Percentiles rank a stretch among this genome's conserved stretches.
These are phyloP conservation scores for Callorhinus ursinus DNA, from an alignment of 2,113 vertebrate species.

Conservation along the genomic window DNA sequence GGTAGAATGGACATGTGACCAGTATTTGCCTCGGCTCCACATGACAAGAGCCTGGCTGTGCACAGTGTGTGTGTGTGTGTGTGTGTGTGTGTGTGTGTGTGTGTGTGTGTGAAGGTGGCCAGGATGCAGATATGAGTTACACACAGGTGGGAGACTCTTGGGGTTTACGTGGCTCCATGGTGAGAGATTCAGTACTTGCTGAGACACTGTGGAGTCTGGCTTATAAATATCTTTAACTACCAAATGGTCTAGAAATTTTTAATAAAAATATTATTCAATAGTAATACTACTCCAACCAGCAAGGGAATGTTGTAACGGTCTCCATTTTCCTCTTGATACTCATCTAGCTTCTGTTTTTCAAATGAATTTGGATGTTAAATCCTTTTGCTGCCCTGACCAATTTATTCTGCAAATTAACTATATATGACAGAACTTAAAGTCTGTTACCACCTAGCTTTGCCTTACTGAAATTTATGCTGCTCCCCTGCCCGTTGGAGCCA, in stretches of 20 bases:
- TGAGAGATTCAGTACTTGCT: background rate
- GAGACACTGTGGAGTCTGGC: background rate
- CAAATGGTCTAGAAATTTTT: slow-evolving; percentile 71
- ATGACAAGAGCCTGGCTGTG: rapidly evolving
- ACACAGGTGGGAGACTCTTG: background rate
- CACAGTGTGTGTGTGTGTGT: rapidly evolving
- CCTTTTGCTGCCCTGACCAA: slow-evolving; percentile 73
- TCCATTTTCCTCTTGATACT: slow-evolving; percentile 75
- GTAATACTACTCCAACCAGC: slow-evolving; percentile 46
- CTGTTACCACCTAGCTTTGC: slow-evolving; percentile 72
- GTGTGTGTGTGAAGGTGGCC: background rate
- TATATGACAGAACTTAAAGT: slow-evolving; percentile 67
- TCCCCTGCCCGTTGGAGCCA: background rate
- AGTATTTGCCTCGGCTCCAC: background rate
- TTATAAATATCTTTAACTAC: slow-evolving; percentile 71
- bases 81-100: too few species aligned
- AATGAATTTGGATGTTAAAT: slow-evolving; percentile 77
- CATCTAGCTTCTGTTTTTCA: slow-evolving; percentile 76
- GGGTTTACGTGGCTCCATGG: background rate
- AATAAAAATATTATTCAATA: slow-evolving; percentile 80
- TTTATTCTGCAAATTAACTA: slow-evolving; percentile 79
- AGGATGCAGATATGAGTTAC: background rate
- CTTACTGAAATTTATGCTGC: slow-evolving; percentile 69
- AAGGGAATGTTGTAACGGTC: slow-evolving; percentile 55
- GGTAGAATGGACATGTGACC: background rate